A percentile compares a stretch with the other conserved stretches of the same genome.
phyloP scores from a whole-genome alignment of 2,797 vertebrate species.

The Pseudochirops corinnae region DNA sequence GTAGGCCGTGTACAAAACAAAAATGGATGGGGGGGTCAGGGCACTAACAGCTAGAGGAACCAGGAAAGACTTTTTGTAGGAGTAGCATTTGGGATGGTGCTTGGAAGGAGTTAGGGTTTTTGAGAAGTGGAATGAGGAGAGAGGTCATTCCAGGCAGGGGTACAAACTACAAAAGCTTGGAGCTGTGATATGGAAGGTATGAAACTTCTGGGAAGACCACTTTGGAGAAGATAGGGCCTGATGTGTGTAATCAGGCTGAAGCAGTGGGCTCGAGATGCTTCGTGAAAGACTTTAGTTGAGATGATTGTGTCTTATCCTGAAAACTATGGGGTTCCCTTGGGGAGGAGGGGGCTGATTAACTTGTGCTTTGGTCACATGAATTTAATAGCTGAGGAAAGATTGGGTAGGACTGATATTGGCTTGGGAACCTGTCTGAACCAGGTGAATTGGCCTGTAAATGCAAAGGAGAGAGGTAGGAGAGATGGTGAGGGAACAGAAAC shows the following conservation, averaged over 20 bases:
- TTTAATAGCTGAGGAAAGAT: background rate
- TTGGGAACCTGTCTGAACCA: background rate
- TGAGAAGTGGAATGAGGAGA: background rate
- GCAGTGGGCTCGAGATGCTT: background rate
- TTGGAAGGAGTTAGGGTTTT: background rate
- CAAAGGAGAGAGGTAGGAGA: background rate
- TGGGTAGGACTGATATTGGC: background rate
- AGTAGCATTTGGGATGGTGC: background rate
- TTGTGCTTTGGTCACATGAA: background rate
- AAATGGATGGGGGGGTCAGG: background rate
- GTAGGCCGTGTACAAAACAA: background rate
- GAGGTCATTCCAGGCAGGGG: background rate
- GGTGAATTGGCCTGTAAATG: background rate
- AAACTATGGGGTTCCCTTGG: too few relatives aligned
- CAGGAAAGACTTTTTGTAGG: background rate
- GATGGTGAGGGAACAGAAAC: background rate
- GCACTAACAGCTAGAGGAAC: background rate
- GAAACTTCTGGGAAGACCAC: background rate
- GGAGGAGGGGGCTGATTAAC: background rate
- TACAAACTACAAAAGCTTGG: background rate
- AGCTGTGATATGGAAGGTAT: background rate
- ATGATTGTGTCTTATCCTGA: background rate
- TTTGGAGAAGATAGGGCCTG: background rate
- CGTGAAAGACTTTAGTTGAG: background rate
- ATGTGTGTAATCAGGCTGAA: background rate